Evolutionary conservation across 2,888 invertebrate species (phyloP), one percentile per base, ranked within the genome.

Genomic region (Rosalia funebris): DNA sequence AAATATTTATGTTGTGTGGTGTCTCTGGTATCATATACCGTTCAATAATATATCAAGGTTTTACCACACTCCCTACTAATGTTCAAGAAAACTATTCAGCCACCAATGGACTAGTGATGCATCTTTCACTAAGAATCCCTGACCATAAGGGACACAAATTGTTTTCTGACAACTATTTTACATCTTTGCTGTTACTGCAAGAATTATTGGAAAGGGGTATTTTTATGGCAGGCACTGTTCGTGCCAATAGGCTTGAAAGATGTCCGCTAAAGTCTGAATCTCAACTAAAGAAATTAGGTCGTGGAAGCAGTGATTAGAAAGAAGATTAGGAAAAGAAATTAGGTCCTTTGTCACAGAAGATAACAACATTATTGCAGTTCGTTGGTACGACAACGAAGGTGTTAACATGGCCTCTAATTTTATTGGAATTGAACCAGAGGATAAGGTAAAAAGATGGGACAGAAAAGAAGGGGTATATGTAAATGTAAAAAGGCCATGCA

Each of bases 371-470:
- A 14, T 46, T 12, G 37, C 37, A 12, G 25, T 31, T 46, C 25
- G 46, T 46, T 46, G 46, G 32, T 46, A 46, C 31, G 46, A 46
- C 14, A 46, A 46, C 15, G 25, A 46, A 31, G 31, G 11, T 31
- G 46, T 46, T 10, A 46, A 46, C 31, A 46, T 46, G 46, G 46
- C 46, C 10, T 31, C 46, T 15, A 46, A 46, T 46, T 31, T 46
- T 46, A 14, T 46, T n/a, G 46, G 46, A 20, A 20, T 46, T 1
- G 46, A 46, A 20, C 32, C 46, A 20, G 9, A 20, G 14, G 46
- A 46, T 31, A 31, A 46, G 15, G 46, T 46, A 31, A 46, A n/a
- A 14, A 37, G 37, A 37, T 14, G 14, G 37, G 37, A 37, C 14
- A 14, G 37, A 12, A 37, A 37, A 1, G 14, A 37, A 37, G 14